Conservation (phyloP, 2,888 invertebrate species). For the Erannis defoliaria region DNA sequence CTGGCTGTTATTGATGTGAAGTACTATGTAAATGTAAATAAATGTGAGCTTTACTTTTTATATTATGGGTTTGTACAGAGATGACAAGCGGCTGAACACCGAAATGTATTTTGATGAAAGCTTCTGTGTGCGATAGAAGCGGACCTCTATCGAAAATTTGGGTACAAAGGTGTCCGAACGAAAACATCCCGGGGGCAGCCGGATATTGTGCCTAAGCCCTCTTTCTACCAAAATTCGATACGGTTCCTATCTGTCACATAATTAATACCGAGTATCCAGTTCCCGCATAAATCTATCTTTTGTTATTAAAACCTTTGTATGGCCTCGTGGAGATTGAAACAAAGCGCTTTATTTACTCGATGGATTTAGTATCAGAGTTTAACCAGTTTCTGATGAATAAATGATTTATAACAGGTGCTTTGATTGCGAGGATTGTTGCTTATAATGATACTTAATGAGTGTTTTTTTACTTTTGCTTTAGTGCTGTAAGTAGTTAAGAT, state of each 20-base stretch:
- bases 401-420: constrained; percentile 3
- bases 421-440: not conserved
- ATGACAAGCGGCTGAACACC: constrained; percentile 19
- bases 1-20: too few species aligned
- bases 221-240: constrained; percentile 44
- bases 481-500: too few species aligned
- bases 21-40: too few species aligned
- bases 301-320: constrained; percentile 49
- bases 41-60: too few species aligned
- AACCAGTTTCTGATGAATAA: constrained; percentile 12
- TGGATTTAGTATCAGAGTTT: constrained; percentile 9
- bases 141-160: constrained; percentile 38
- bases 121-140: constrained; percentile 20
- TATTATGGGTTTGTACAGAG: too few species aligned
- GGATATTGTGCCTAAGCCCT: constrained; percentile 58
- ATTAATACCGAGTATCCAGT: constrained; percentile 46
- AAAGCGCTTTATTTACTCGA: constrained; percentile 11
- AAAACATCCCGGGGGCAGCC: constrained; percentile 58
- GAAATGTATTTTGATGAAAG: constrained; percentile 24
- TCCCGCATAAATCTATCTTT: constrained; percentile 52
- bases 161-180: constrained; percentile 58
- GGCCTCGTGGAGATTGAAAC: constrained; percentile 21
- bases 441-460: too few species aligned
- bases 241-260: constrained; percentile 51
- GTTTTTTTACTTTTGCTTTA: too few species aligned